Evolutionary conservation across 2,113 vertebrate species (phyloP).

Genomic region (Peromyscus maniculatus): DNA sequence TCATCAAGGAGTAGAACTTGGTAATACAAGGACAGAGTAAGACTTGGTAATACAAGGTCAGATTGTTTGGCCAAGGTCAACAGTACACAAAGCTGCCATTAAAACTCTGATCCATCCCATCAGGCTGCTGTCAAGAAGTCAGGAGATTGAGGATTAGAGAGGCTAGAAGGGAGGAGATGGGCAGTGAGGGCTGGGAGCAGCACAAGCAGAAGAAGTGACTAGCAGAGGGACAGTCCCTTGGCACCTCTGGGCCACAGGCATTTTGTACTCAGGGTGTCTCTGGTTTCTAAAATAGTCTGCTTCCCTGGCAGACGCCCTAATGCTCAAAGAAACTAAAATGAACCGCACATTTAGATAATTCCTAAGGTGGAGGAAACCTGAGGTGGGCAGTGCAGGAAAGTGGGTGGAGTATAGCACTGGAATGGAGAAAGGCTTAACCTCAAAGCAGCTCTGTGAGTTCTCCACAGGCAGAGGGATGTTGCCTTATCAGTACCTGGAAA

Average conservation of each 20-base stretch:
- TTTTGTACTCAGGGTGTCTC: not conserved
- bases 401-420: not conserved
- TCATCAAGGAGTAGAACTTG: constrained; percentile 21
- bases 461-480: accelerated
- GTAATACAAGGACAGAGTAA: not conserved
- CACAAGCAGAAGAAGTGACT: not conserved
- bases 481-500: not conserved
- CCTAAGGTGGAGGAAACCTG: not conserved
- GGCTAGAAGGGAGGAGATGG: not conserved
- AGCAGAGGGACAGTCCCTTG: not conserved
- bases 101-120: constrained; percentile 4
- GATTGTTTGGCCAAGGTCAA: not conserved
- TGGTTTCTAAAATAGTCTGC: not conserved
- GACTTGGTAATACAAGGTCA: constrained; percentile 37
- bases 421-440: not conserved
- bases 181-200: no score
- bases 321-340: not conserved
- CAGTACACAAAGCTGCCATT: constrained; percentile 4
- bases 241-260: not conserved
- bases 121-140: not conserved
- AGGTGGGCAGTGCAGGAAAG: not conserved
- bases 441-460: not conserved
- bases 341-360: not conserved
- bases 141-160: constrained; percentile 15
- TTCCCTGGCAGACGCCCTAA: not conserved